Evolutionary conservation across 2,113 vertebrate genomes (phyloP).

Genomic region (Tachysurus fulvidraco): DNA sequence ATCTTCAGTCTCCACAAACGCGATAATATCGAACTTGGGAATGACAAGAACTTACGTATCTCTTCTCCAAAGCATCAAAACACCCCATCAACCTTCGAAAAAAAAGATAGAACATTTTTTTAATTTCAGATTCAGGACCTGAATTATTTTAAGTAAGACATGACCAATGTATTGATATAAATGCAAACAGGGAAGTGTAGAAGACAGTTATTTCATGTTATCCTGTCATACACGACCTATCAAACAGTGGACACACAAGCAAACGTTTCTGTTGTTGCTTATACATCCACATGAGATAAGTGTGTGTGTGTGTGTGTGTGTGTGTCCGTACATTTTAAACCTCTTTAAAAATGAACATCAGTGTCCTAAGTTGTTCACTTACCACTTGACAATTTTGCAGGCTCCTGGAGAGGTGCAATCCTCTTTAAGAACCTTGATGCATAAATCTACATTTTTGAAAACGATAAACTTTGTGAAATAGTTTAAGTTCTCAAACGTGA

Average conservation of each 20-base stretch:
- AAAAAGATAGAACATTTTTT: neutral
- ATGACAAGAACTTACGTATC: constrained; percentile 83
- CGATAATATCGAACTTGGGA: neutral
- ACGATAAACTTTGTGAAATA: no score
- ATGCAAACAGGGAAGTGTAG: neutral
- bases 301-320: neutral
- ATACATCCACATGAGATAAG: no score
- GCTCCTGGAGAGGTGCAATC: constrained; percentile 82
- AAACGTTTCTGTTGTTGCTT: no score
- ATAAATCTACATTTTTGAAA: constrained; percentile 80
- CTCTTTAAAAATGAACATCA: neutral
- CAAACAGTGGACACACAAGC: neutral
- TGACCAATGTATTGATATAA: neutral
- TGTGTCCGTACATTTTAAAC: neutral
- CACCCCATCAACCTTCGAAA: constrained; percentile 89
- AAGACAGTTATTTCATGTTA: neutral
- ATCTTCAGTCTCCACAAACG: neutral
- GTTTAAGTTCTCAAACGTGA: no score
- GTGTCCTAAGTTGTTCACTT: constrained; percentile 23
- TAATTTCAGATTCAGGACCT: neutral
- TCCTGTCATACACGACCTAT: neutral
- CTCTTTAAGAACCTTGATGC: constrained; percentile 87
- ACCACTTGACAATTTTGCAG: constrained; percentile 91
- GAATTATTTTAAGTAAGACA: neutral
- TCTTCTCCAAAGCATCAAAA: constrained; percentile 92